These are phyloP conservation scores for Acyrthosiphon pisum DNA, from an alignment of 1,140 invertebrate species.

Conservation along the genomic window DNA sequence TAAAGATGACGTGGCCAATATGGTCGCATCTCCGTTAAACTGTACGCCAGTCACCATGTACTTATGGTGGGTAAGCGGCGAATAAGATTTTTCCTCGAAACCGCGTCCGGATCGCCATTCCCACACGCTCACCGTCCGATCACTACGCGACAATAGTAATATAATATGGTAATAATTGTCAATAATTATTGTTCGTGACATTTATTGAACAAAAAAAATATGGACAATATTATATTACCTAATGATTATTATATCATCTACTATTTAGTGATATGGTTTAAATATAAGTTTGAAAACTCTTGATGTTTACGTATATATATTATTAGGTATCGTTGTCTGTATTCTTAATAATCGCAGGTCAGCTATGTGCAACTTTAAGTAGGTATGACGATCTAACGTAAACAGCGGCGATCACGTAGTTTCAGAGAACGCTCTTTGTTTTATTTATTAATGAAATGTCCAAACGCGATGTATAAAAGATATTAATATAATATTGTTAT, in stretches of 20 bases:
- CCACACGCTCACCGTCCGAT: slow-evolving; percentile 72
- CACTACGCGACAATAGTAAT: slow-evolving; percentile 64
- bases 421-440: neutral
- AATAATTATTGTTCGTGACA: neutral
- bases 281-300: neutral
- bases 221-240: neutral
- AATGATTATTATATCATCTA: neutral
- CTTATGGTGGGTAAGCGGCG: slow-evolving; percentile 71
- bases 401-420: neutral
- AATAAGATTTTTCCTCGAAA: slow-evolving; percentile 68
- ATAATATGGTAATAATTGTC: too few species aligned
- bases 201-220: neutral
- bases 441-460: neutral
- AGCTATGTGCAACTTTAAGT: too few species aligned
- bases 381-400: neutral
- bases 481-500: neutral
- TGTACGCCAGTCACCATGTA: slow-evolving; percentile 73
- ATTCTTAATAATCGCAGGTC: neutral
- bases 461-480: neutral
- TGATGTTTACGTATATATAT: neutral
- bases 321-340: neutral
- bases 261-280: neutral
- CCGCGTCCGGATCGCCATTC: slow-evolving; percentile 69
- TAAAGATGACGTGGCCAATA: slow-evolving; percentile 75
- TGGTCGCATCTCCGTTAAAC: slow-evolving; percentile 75